Evolutionary conservation across 2,888 invertebrate genomes (phyloP), one percentile per base, ranked within the genome.

Genomic region (Silvanus unidentatus): DNA sequence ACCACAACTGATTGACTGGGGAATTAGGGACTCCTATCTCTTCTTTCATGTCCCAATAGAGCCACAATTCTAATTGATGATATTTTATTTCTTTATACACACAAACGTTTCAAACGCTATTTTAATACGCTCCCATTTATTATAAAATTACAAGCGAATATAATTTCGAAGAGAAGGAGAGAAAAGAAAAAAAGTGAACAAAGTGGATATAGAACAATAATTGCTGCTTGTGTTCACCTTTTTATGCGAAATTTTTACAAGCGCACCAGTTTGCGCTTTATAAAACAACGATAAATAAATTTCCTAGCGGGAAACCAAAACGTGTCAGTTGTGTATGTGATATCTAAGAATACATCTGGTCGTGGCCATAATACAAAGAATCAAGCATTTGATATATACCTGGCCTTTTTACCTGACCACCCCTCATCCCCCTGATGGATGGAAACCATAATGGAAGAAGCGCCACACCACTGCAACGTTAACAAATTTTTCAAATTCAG

Each of bases 1-100:
- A 66, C 66, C 66, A 61, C 66, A 65, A 63, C 69, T 70, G 70
- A 71, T 71, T 71, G 71, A 63, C 67, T 60, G 46, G 71, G 71
- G 71, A 70, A 56, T 67, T 65, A 57, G 70, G 68, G 69, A 68
- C 37, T 13, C 43, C 55, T 54, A 57, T 62, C 59, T 59, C 43
- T 58, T 61, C 58, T 63, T 61, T 54, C 53, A 42, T 45, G 44
- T 60, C 63, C 62, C 64, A 39, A 45, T 45, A 55, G 62, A 58
- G 58, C 52, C 60, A 60, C 63, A 62, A 62, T 54, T 61, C 63
- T 64, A 65, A 65, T 65, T 65, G 63, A 58, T 57, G 57, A 58
- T 61, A 62, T 61, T 64, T 37, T 62, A 60, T 61, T 59, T 60
- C 57, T 59, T 59, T 57, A 57, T 57, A 54, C 45, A 47, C 45